phyloP scores from a whole-genome alignment of 2,888 invertebrate genomes.

The Trisateles emortualis region DNA sequence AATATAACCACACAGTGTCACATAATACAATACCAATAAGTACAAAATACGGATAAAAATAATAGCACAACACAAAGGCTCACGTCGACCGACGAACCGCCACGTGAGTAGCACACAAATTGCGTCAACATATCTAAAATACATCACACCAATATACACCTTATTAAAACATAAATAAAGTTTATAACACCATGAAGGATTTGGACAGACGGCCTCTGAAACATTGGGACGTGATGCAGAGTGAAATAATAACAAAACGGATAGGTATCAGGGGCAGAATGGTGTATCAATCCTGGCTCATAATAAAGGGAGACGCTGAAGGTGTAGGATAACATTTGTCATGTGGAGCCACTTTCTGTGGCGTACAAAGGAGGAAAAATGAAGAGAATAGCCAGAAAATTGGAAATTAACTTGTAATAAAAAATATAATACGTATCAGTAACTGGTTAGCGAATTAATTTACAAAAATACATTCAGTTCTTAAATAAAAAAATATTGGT shows the following conservation, averaged over 20 bases:
- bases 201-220: conserved; percentile 56
- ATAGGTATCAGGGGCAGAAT: conserved; percentile 57
- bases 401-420: too few species aligned
- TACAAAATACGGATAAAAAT: conserved; percentile 78
- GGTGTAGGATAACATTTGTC: conserved; percentile 41
- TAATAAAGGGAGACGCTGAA: conserved; percentile 39
- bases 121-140: conserved; percentile 56
- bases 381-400: too few species aligned
- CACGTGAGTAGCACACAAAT: conserved; percentile 79
- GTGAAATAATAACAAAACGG: conserved; percentile 65
- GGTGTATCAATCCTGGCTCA: conserved; percentile 56
- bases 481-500: too few species aligned
- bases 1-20: conserved; percentile 69
- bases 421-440: too few species aligned
- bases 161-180: conserved; percentile 46
- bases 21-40: conserved; percentile 75
- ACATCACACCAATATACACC: conserved; percentile 51
- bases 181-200: conserved; percentile 12
- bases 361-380: neutral
- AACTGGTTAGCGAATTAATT: too few species aligned
- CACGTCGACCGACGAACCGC: conserved; percentile 66
- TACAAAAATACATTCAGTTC: too few species aligned
- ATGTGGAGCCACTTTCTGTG: conserved; percentile 22
- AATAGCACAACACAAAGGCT: conserved; percentile 70
- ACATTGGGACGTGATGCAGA: conserved; percentile 73